Conservation (phyloP, 53 echinoderm and acorn worm genomes). For the Arbacia lixula region DNA sequence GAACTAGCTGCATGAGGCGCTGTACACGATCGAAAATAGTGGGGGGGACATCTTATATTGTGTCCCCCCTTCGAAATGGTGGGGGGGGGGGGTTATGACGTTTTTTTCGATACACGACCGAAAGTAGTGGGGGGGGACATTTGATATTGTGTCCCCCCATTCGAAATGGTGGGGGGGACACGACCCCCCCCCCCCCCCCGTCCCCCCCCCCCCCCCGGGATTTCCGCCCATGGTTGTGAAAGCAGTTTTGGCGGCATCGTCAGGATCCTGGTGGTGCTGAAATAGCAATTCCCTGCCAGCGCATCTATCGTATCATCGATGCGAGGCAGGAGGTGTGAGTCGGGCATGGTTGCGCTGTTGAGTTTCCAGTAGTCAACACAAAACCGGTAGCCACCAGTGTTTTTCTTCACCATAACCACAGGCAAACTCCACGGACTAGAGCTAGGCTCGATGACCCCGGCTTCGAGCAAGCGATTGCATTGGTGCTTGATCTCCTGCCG, state of each 20-base stretch:
- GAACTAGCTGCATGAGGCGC: slow-evolving; percentile 68
- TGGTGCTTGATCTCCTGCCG: slow-evolving; percentile 63
- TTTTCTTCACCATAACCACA: slow-evolving; percentile 74
- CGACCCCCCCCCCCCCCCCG: too few relatives aligned
- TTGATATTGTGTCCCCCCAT: too few relatives aligned
- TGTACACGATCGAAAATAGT: too few relatives aligned
- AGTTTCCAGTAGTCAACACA: slow-evolving; percentile 72
- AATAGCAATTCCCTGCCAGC: slow-evolving; percentile 68
- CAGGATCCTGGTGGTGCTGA: slow-evolving; percentile 60
- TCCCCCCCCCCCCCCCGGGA: too few relatives aligned
- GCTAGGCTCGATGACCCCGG: slow-evolving; percentile 66
- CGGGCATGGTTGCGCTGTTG: slow-evolving; percentile 63
- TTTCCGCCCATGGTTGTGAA: slow-evolving; percentile 73
- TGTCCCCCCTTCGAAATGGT: too few relatives aligned
- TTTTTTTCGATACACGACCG: too few relatives aligned
- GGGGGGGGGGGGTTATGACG: too few relatives aligned
- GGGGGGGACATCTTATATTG: too few relatives aligned
- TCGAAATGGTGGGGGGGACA: too few relatives aligned
- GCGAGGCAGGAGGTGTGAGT: slow-evolving; percentile 75
- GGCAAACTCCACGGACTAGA: slow-evolving; percentile 75
- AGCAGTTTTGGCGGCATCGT: slow-evolving; percentile 66
- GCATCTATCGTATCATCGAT: slow-evolving; percentile 83
- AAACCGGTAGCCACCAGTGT: slow-evolving; percentile 61
- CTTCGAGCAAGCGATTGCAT: slow-evolving; percentile 51
- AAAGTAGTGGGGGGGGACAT: too few relatives aligned